Evolutionary conservation across 2,797 vertebrate species (phyloP).

Genomic region (Takifugu rubripes): DNA sequence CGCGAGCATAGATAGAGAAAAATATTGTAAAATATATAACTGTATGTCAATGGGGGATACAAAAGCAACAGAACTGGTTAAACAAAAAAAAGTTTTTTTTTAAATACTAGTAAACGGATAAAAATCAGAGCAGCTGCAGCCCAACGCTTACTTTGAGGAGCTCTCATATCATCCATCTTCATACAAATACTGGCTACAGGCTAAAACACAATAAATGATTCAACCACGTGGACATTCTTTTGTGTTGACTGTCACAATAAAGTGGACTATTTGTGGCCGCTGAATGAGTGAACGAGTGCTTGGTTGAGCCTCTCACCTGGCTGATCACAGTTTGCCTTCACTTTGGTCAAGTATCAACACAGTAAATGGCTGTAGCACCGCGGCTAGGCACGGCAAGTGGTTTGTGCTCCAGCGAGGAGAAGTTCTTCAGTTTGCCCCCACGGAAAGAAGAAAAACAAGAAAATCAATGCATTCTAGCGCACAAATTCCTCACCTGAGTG

Average conservation of each 20-base stretch:
- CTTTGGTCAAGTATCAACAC: slow-evolving; percentile 67
- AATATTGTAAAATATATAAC: too few relatives aligned
- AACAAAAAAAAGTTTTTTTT: too few relatives aligned
- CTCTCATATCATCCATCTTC: background rate
- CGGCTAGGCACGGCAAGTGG: slow-evolving; percentile 46
- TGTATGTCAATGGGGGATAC: too few relatives aligned
- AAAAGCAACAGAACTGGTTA: too few relatives aligned
- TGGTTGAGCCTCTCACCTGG: slow-evolving; percentile 43
- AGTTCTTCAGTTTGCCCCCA: too few relatives aligned
- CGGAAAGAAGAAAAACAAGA: too few relatives aligned
- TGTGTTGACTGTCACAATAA: background rate
- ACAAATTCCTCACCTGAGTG: slow-evolving; percentile 16
- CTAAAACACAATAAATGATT: background rate
- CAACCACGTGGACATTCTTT: background rate
- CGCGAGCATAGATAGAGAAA: too few relatives aligned
- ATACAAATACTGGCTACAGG: background rate
- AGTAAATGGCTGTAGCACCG: slow-evolving; percentile 40
- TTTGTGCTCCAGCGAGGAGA: slow-evolving; percentile 9
- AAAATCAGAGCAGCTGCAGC: background rate
- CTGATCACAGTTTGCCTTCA: slow-evolving; percentile 45
- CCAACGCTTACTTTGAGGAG: background rate
- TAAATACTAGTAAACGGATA: too few relatives aligned
- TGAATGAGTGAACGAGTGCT: slow-evolving; percentile 23
- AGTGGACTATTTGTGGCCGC: background rate
- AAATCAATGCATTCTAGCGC: too few relatives aligned